A percentile compares a stretch with the other conserved stretches of the same genome.
Evolutionary conservation across 2,888 invertebrate genomes (phyloP).

Genomic region (Carabus problematicus): DNA sequence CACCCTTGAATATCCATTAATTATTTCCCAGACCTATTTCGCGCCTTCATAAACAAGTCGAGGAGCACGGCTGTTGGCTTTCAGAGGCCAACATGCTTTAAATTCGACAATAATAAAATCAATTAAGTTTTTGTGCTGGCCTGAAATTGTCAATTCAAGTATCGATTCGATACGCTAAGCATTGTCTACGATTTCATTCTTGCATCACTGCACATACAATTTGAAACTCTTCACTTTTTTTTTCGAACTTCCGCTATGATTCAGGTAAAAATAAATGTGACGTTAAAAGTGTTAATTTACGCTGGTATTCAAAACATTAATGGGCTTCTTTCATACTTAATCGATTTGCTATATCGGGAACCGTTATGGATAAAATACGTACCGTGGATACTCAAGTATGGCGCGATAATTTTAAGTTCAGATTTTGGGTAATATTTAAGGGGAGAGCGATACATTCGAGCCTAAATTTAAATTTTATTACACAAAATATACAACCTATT

Average conservation of each 20-base stretch:
- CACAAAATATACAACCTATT: too few relatives aligned
- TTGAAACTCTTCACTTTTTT: neutral
- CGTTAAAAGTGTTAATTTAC: neutral
- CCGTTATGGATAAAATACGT: neutral
- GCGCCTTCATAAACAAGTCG: too few relatives aligned
- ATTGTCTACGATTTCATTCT: slow-evolving; percentile 9
- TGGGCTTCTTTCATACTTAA: slow-evolving; percentile 10
- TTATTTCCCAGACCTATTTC: too few relatives aligned
- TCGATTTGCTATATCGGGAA: slow-evolving; percentile 8
- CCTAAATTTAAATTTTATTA: too few relatives aligned
- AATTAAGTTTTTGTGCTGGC: slow-evolving; percentile 31
- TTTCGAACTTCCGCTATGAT: slow-evolving; percentile 8
- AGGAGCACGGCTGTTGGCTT: neutral
- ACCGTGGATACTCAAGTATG: too few relatives aligned
- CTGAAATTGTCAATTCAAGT: neutral
- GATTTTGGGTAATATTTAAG: too few relatives aligned
- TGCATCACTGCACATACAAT: slow-evolving; percentile 9
- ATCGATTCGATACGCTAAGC: slow-evolving; percentile 8
- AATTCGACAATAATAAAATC: slow-evolving; percentile 25
- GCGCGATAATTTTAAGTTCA: too few relatives aligned
- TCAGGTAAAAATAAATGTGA: slow-evolving; percentile 6
- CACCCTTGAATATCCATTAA: too few relatives aligned
- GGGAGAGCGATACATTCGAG: too few relatives aligned
- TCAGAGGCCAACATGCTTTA: neutral
- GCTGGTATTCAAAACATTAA: slow-evolving; percentile 10